Base-by-base conservation (phyloP, 1,140 invertebrate genomes). In the Megalonaias nervosa region DNA sequence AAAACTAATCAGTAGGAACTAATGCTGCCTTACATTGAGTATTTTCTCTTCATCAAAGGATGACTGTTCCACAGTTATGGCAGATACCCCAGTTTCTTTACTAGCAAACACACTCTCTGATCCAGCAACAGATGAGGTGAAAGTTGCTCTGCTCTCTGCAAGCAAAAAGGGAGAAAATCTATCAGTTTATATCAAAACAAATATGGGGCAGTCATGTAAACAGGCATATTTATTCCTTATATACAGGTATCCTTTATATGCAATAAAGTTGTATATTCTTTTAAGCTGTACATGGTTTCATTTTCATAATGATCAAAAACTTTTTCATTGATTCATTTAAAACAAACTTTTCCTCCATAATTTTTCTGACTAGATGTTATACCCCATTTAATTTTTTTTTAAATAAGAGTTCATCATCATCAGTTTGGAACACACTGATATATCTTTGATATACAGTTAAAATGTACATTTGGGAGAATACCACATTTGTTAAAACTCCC, bases 81-180 rank as follows among this genome's bases (percentile, higher is more conserved):
- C 79, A 0, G 80, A 81, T 19, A 85, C 81, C 23, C 83, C 83
- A 2, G 85, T 83, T 56, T 88, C 87, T 68, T 71, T 80, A 68
- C 85, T 86, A 26, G 85, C 82, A 84, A 87, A 87, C 31, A 88
- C 71, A 80, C 86, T 84, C 67, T 89, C 88, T 31, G 87, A 85
- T 14, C 84, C 87, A 5, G 82, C 74, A 55, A 84, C 67, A 31
- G 84, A 85, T 15, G 88, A 88, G 0, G 80, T 72, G 58, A 85
- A 74, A 55, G 87, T 88, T 9, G 75, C 83, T 73, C 83, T 75
- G 70, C 86, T 87, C 57, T 86, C 88, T 89, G 79, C 17, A 77
- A 71, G 67, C 21, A 74, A 48, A 21, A 70, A 66, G 31, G 60
- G 23, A 62, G 19, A 61, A 76, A 71, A 15, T 19, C 13, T 58